These are phyloP conservation scores for Eutrigla gurnardus DNA, from an alignment of 2,797 vertebrate genomes.

Conservation along the genomic window DNA sequence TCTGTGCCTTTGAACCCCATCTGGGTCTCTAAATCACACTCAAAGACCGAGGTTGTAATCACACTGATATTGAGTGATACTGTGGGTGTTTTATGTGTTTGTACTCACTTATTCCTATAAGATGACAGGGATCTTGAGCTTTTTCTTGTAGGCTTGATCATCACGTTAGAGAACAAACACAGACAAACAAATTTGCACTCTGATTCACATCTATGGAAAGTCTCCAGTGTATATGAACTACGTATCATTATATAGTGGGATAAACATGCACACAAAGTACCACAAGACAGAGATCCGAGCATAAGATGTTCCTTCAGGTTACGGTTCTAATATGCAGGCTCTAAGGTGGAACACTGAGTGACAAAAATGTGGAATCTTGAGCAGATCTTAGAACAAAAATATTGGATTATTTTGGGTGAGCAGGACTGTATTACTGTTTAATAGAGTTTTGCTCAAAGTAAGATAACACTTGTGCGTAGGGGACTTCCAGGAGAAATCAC, in stretches of 20 bases:
- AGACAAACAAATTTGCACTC: neutral
- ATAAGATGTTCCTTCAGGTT: conserved; percentile 16
- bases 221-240: neutral
- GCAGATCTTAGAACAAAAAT: too few species aligned
- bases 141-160: neutral
- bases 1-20: neutral
- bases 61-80: neutral
- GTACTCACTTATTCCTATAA: neutral
- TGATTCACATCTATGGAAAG: neutral
- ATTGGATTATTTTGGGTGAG: neutral
- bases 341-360: conserved; percentile 34
- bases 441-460: neutral
- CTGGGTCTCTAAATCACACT: neutral
- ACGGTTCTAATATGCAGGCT: conserved; percentile 15
- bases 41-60: neutral
- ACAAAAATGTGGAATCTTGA: neutral
- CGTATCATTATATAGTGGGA: neutral
- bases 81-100: neutral
- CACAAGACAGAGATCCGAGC: conserved; percentile 6
- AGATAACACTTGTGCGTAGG: neutral
- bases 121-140: neutral
- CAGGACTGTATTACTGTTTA: neutral
- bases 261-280: neutral
- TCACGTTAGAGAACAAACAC: conserved; percentile 5
- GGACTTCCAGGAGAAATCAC: neutral